Evolutionary conservation across 2,888 invertebrate species (phyloP).

Genomic region (Sinotaia quadrata): DNA sequence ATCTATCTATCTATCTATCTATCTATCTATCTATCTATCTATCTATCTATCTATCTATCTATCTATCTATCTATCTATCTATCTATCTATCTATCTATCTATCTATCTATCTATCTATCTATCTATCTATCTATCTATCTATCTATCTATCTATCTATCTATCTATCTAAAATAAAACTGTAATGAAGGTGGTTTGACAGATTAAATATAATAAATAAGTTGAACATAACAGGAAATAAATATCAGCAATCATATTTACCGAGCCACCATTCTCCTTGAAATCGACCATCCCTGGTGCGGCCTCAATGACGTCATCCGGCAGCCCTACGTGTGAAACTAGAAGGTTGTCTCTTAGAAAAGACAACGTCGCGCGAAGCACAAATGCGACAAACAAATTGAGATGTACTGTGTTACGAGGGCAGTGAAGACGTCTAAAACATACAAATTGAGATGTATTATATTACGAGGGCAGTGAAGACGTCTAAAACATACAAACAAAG

Average conservation of each 20-base stretch:
- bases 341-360: constrained; percentile 77
- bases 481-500: constrained; percentile 79
- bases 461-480: constrained; percentile 79
- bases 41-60: neutral
- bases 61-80: neutral
- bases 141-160: constrained; percentile 14
- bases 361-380: constrained; percentile 78
- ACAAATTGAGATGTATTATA: constrained; percentile 81
- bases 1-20: neutral
- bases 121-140: constrained; percentile 7
- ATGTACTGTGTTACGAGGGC: constrained; percentile 80
- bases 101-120: neutral
- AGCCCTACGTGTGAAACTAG: constrained; percentile 73
- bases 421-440: constrained; percentile 76
- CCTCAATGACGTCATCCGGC: constrained; percentile 48
- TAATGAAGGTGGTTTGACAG: neutral
- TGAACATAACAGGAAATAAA: neutral
- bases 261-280: constrained; percentile 43
- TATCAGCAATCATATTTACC: constrained; percentile 37
- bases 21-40: neutral
- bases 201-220: neutral
- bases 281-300: constrained; percentile 43
- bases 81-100: neutral
- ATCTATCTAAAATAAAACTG: neutral
- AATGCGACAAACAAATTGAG: constrained; percentile 82